Conservation (phyloP, 2,113 vertebrate species). For the Lycaon pictus region DNA sequence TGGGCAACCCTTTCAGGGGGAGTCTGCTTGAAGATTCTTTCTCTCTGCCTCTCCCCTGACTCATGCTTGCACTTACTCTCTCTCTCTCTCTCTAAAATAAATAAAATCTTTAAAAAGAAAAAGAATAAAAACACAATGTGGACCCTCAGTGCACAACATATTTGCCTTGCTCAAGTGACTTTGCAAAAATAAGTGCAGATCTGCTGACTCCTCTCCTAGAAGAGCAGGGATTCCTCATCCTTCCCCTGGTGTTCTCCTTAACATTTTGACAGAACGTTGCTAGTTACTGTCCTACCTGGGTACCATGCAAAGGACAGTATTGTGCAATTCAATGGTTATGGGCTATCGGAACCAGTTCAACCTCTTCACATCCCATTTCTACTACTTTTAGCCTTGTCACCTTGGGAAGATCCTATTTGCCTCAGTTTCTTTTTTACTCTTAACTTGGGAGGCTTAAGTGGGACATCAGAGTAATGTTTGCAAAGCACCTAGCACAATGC, state of each 20-base stretch:
- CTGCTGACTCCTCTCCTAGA: background rate
- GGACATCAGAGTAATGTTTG: background rate
- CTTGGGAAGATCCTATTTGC: background rate
- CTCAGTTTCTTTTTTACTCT: background rate
- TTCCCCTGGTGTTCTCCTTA: background rate
- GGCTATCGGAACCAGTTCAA: background rate
- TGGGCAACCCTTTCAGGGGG: background rate
- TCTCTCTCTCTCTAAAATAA: background rate
- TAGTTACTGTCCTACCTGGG: fast-evolving
- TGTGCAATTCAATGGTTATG: background rate
- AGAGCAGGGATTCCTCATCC: background rate
- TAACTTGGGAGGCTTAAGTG: background rate
- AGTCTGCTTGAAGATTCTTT: background rate
- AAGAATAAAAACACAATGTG: background rate
- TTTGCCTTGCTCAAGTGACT: background rate
- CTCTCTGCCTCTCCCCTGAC: background rate
- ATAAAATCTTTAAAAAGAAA: background rate
- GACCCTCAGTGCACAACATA: background rate
- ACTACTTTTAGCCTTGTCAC: background rate
- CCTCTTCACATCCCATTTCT: background rate
- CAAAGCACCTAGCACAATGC: background rate
- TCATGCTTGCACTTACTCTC: background rate
- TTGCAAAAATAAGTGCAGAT: background rate
- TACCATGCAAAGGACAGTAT: background rate
- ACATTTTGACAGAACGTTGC: too few relatives aligned